Evolutionary conservation across 2,888 invertebrate species (phyloP), one percentile per base, ranked within the genome.

Genomic region (Platycheirus rosarum): DNA sequence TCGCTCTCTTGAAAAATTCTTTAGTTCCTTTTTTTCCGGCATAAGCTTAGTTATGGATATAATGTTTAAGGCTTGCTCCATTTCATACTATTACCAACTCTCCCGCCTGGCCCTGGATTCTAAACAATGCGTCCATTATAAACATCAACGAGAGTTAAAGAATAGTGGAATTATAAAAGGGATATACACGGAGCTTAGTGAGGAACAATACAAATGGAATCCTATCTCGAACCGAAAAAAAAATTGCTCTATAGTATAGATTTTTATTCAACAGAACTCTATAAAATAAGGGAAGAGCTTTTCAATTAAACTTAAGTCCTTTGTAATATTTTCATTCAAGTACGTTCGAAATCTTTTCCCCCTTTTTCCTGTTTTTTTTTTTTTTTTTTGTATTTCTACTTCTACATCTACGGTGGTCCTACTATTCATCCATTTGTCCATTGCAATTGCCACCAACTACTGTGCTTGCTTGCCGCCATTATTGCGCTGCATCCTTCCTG

Each of bases 231-330:
- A n/a, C n/a, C n/a, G n/a, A n/a, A n/a, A n/a, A n/a, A n/a, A n/a
- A n/a, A n/a, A n/a, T n/a, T n/a, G n/a, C n/a, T n/a, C 23, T 6
- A 23, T 23, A 6, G 23, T 4, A 23, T 23, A 23, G 23, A 23
- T 4, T 40, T 20, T 51, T 49, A 46, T 35, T 8, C 37, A 13
- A 13, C 37, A 40, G 13, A 13, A 13, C 0, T 14, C 13, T 51
- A 51, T 32, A 51, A 29, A 29, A 51, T 26, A 32, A 32, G 55
- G 18, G 40, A 48, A 73, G 66, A 77, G 77, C 68, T 77, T 82
- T 82, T 82, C 82, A 82, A 82, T 82, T 82, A 82, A 82, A 77
- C 77, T 82, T 82, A 66, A 68, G 77, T 77, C 71, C 71, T 82
- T 82, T 82, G 77, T 82, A 77, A 66, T 73, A 68, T 82, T 77